Base-by-base conservation (phyloP, 2,113 vertebrate genomes). In the Brienomyrus brachyistius region DNA sequence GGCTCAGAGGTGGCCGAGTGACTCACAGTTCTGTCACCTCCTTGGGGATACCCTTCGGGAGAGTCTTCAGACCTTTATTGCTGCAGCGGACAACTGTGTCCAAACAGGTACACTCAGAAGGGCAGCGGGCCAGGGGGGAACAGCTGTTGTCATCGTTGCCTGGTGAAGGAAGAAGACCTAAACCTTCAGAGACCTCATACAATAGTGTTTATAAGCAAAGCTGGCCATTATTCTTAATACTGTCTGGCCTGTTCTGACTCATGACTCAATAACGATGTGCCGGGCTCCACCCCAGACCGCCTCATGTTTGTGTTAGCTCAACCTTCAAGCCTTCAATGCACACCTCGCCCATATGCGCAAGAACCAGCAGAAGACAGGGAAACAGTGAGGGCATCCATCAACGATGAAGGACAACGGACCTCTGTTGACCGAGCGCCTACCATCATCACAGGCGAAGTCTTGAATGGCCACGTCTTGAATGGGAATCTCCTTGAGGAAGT, bases 21-120 rank as follows among this genome's bases (percentile, higher is more conserved):
- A 97, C 98, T 98, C 95, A 99, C 98, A 99, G 94, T 91, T 99
- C 98, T 1, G 98, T 99, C 90, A 98, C 98, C 83, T 99, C 98
- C 93, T 96, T 97, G 45, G 98, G 98, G 59, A 99, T 97, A 54
- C 97, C 98, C 94, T 96, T 99, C 6, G 98, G 98, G 90, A 99
- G 95, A 74, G 93, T 91, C 91, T 96, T 98, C 19, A 99, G 95
- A 48, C 96, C 98, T 92, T 99, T 99, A 94, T 99, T 99, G 94
- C 98, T 99, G 94, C 98, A 99, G 92, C 98, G 97, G 88, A 99
- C 98, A 8, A 99, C 98, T 0, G 98, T 98, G 94, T 99, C 98
- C 93, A 99, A 93, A 90, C 98, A 99, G n/a, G 98, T 98, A 35
- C 98, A 99, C 91, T 99, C 98, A 0, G 94, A 94, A 1, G 98